phyloP scores from a whole-genome alignment of 2,888 invertebrate genomes.

The Phasia obesa region DNA sequence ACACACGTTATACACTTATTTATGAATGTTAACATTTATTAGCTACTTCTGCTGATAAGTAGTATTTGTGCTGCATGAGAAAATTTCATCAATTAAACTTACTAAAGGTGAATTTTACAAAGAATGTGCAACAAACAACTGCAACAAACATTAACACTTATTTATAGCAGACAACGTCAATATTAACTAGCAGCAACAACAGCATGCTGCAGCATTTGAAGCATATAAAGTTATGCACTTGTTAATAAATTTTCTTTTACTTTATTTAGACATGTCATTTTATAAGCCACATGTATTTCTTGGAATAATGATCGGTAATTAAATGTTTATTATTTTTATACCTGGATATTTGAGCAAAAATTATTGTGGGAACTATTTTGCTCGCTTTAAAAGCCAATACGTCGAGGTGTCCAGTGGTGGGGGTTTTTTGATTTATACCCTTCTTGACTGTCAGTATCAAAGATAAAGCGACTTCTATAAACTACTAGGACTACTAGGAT shows the following conservation, averaged over 20 bases:
- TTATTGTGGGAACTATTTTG: too few relatives aligned
- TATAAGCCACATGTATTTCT: slow-evolving; percentile 60
- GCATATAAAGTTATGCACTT: slow-evolving; percentile 61
- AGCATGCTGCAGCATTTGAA: too few relatives aligned
- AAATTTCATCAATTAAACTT: slow-evolving; percentile 73
- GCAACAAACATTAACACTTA: not conserved
- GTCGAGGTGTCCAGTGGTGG: too few relatives aligned
- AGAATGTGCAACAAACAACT: slow-evolving; percentile 41
- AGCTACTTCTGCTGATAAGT: slow-evolving; percentile 66
- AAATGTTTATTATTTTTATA: slow-evolving; percentile 67
- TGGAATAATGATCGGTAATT: slow-evolving; percentile 64
- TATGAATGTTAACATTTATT: slow-evolving; percentile 29
- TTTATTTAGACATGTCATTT: slow-evolving; percentile 62
- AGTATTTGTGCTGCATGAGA: slow-evolving; percentile 70
- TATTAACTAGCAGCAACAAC: too few relatives aligned
- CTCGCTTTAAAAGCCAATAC: too few relatives aligned
- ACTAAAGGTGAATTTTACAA: slow-evolving; percentile 52
- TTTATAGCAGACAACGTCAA: not conserved
- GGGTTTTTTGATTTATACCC: too few relatives aligned
- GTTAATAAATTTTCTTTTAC: slow-evolving; percentile 66
- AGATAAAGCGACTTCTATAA: too few relatives aligned
- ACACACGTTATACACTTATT: too few relatives aligned
- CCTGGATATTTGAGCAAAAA: too few relatives aligned
- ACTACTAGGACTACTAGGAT: too few relatives aligned
- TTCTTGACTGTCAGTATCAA: too few relatives aligned